Evolutionary conservation across 1,140 invertebrate genomes (phyloP).

Genomic region (Trachymyrmex septentrionalis): DNA sequence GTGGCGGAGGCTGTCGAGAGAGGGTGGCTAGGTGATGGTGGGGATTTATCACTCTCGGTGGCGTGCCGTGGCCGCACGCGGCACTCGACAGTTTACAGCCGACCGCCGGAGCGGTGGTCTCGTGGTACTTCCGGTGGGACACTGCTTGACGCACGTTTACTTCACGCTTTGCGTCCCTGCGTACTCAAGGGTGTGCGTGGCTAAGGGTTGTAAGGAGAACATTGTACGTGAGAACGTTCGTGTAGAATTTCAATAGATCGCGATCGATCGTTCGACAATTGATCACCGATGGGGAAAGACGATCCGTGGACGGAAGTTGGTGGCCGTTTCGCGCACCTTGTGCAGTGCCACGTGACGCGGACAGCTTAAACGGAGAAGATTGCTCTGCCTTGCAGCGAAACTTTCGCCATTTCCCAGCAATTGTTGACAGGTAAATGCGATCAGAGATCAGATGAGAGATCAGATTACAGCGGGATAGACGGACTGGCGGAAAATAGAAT

Average conservation of each 20-base stretch:
- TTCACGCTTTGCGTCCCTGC: neutral
- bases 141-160: neutral
- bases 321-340: conserved; percentile 69
- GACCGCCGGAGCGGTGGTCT: conserved; percentile 79
- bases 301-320: conserved; percentile 20
- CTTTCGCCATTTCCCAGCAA: conserved; percentile 48
- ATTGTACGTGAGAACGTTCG: too few species aligned
- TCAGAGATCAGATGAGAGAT: conserved; percentile 42
- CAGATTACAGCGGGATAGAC: neutral
- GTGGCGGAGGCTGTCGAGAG: conserved; percentile 58
- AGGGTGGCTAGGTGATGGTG: conserved; percentile 63
- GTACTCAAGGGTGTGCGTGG: neutral
- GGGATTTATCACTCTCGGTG: conserved; percentile 83
- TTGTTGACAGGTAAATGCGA: conserved; percentile 63
- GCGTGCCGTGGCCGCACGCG: conserved; percentile 82
- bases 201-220: neutral
- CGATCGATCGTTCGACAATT: neutral
- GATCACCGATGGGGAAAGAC: conserved; percentile 19
- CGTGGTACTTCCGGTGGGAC: conserved; percentile 45
- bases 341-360: conserved; percentile 73
- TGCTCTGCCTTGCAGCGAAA: conserved; percentile 15
- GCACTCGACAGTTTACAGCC: conserved; percentile 86
- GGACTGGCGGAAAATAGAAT: conserved; percentile 32
- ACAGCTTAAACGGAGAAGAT: conserved; percentile 18
- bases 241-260: neutral